These are phyloP conservation scores for Eumerus sabulonum DNA, from an alignment of 2,888 invertebrate genomes.

Conservation along the genomic window DNA sequence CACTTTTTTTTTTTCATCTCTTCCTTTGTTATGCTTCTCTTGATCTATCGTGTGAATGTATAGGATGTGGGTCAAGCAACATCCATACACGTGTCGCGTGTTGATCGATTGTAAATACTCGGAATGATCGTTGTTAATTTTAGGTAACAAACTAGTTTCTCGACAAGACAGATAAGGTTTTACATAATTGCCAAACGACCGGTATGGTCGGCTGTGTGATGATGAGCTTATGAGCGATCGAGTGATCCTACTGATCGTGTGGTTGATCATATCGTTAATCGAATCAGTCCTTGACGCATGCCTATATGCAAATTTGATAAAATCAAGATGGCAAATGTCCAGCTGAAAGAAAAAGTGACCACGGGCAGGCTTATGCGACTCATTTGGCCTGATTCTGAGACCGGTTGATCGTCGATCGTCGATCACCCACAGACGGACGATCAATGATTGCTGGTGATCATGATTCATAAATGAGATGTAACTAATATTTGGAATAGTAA, in stretches of 20 bases:
- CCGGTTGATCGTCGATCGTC: constrained; percentile 14
- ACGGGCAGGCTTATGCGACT: no score
- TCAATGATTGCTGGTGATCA: no score
- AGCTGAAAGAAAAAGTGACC: no score
- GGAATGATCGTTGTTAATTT: background rate
- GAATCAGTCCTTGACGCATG: constrained; percentile 50
- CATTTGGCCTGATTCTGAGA: constrained; percentile 17
- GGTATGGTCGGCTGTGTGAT: no score
- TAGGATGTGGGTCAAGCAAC: constrained; percentile 56
- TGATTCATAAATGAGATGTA: no score
- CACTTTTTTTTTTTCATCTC: constrained; percentile 23
- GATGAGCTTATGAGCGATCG: no score
- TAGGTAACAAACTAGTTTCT: constrained; percentile 24
- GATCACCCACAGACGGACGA: no score
- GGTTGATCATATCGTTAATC: background rate
- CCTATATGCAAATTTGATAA: constrained; percentile 18
- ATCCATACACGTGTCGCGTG: constrained; percentile 11
- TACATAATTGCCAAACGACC: constrained; percentile 14
- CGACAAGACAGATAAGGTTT: constrained; percentile 16
- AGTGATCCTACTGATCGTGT: no score
- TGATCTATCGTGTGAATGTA: no score
- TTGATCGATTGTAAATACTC: background rate
- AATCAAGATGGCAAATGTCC: no score
- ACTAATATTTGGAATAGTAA: no score
- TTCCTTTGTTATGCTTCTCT: no score